A percentile compares a stretch with the other conserved stretches of the same genome.
phyloP scores from a whole-genome alignment of 2,888 invertebrate genomes.

The Mamestra brassicae region DNA sequence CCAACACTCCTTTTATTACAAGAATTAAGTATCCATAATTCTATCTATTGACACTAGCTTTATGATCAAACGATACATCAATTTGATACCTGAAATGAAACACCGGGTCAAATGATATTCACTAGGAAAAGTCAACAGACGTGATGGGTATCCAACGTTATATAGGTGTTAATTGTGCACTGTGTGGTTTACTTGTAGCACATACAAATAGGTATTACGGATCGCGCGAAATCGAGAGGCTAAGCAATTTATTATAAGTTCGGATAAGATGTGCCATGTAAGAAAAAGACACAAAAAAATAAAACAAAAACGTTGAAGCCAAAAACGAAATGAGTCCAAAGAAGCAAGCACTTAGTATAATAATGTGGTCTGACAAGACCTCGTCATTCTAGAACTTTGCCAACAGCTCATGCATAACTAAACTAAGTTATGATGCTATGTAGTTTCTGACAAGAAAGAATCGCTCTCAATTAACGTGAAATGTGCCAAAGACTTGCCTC shows the following conservation, averaged over 20 bases:
- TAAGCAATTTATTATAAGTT: too few relatives aligned
- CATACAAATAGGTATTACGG: too few relatives aligned
- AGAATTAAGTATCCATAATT: conserved; percentile 28
- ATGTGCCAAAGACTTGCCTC: conserved; percentile 11
- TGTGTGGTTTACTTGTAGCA: too few relatives aligned
- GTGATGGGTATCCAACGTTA: too few relatives aligned
- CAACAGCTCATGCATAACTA: conserved; percentile 38
- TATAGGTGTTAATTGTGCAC: too few relatives aligned
- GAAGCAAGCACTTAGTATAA: conserved; percentile 1
- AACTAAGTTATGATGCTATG: conserved; percentile 19
- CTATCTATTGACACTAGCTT: conserved; percentile 11
- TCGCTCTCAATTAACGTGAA: conserved; percentile 19
- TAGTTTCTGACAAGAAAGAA: conserved; percentile 31
- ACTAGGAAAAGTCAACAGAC: too few relatives aligned
- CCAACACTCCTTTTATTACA: conserved; percentile 22
- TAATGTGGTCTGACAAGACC: conserved; percentile 8
- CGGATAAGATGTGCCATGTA: too few relatives aligned
- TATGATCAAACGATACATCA: conserved; percentile 16
- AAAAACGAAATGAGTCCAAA: background rate
- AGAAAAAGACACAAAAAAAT: background rate
- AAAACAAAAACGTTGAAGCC: background rate
- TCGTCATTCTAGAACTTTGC: conserved; percentile 22
- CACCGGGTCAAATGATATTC: too few relatives aligned
- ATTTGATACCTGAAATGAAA: background rate
- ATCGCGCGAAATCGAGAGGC: too few relatives aligned